Conservation (phyloP, 2,113 vertebrate genomes). For the Odontophorus gujanensis region DNA sequence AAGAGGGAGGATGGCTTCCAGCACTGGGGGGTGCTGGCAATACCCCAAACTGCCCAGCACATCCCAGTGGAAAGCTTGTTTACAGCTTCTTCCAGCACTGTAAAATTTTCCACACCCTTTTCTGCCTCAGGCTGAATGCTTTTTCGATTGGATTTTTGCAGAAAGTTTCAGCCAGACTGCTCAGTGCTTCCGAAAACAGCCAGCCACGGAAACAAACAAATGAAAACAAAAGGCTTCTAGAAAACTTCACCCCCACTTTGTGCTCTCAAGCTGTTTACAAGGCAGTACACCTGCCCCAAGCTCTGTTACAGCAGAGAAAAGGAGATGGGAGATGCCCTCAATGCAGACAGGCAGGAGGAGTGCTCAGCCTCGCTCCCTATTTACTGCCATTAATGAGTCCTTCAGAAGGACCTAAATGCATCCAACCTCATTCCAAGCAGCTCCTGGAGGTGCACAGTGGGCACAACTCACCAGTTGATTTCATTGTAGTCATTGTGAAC, state of each 20-base stretch:
- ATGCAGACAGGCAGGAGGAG: not conserved
- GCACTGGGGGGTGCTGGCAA: not conserved
- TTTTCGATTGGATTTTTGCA: not conserved
- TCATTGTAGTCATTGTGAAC: constrained; percentile 95
- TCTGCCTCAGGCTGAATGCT: not conserved
- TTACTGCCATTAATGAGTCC: not conserved
- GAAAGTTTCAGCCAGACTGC: not conserved
- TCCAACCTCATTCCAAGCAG: not conserved
- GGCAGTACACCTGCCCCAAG: not conserved
- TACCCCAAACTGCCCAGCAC: not conserved
- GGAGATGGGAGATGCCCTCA: not conserved
- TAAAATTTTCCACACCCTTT: not conserved
- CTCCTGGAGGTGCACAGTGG: rapidly evolving
- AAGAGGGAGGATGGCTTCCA: constrained; percentile 1
- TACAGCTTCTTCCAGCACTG: not conserved
- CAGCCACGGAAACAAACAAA: not conserved
- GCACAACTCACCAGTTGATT: constrained; percentile 94
- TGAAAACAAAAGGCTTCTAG: not conserved
- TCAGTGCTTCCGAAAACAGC: not conserved
- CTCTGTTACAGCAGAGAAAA: rapidly evolving
- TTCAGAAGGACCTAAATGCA: not conserved
- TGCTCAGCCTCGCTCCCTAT: not conserved
- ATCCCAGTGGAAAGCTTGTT: constrained; percentile 7
- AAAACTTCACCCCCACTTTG: not conserved
- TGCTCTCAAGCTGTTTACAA: not conserved